Conservation (phyloP, 2,797 vertebrate genomes). For the Lagocephalus sceleratus region DNA sequence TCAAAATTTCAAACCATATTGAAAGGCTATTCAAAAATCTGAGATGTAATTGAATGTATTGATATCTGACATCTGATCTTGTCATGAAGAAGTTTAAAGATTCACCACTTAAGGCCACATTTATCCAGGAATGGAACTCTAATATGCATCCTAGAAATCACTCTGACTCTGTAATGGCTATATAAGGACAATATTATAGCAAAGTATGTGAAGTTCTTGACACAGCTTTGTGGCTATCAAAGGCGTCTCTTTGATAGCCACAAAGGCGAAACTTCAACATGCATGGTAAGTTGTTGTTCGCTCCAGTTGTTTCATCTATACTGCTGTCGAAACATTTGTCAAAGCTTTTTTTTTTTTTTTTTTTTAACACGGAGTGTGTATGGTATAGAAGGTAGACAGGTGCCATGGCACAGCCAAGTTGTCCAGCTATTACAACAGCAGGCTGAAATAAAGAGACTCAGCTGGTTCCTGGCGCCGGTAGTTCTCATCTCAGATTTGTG, state of each 20-base stretch:
- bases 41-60: too few relatives aligned
- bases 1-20: too few relatives aligned
- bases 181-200: not conserved
- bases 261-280: constrained; percentile 30
- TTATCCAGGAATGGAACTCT: too few relatives aligned
- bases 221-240: constrained; percentile 14
- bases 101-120: too few relatives aligned
- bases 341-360: constrained; percentile 32
- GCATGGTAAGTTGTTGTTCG: constrained; percentile 65
- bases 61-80: too few relatives aligned
- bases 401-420: constrained; percentile 69
- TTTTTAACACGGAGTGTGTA: too few relatives aligned
- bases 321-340: constrained; percentile 22
- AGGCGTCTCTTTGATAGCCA: too few relatives aligned
- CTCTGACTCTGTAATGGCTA: too few relatives aligned
- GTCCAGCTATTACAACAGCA: constrained; percentile 58
- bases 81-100: too few relatives aligned
- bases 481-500: constrained; percentile 68
- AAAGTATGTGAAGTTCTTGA: constrained; percentile 16
- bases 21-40: too few relatives aligned
- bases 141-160: too few relatives aligned
- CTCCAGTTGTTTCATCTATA: constrained; percentile 34
- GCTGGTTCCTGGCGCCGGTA: constrained; percentile 67
- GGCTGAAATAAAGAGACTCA: constrained; percentile 66
- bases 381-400: constrained; percentile 56